Evolutionary conservation across 2,888 invertebrate species (phyloP), one percentile per base, ranked within the genome.

Genomic region (Pardosa pseudoannulata): DNA sequence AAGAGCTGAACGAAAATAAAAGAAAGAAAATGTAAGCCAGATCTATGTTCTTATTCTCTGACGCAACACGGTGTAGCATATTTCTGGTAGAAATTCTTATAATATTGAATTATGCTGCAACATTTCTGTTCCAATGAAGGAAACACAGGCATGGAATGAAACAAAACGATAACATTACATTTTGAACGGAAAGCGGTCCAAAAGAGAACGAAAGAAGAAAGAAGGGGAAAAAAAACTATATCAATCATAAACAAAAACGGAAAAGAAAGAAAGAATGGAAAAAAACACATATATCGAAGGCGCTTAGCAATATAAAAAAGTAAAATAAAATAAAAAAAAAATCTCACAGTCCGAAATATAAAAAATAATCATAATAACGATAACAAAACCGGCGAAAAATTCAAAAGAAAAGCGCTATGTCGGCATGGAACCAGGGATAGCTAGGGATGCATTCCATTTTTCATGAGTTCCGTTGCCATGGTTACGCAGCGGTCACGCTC

Each of bases 101-200:
- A 78, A 78, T 85, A 78, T 78, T 85, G 83, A 85, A 85, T 85
- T 85, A 85, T 85, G 83, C 83, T 78, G 31, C 72, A 73, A 27
- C 83, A 72, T 76, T 74, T 74, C 64, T 74, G 46, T 65, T 36
- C 36, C 82, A 36, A 72, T 46, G 62, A 72, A 64, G 71, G 75
- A 82, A 78, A 50, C 46, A 72, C 31, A 74, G 76, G 65, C 76
- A 76, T 67, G 50, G 71, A 46, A 83, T 72, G 82, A 83, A 85
- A 85, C 83, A 85, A 85, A 85, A 78, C 83, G 83, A 85, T 85
- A 85, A 78, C 83, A 85, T 85, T 85, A 79, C 78, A 72, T 85
- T 85, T 67, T 41, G 73, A 78, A 82, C 62, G 75, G 29, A 75
- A 75, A 83, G 56, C 68, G 41, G 46, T 16, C 41, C 16, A 46